A percentile compares a stretch with the other conserved stretches of the same genome.
phyloP scores from a whole-genome alignment of 1,140 invertebrate genomes.

The Lepidurus apus region DNA sequence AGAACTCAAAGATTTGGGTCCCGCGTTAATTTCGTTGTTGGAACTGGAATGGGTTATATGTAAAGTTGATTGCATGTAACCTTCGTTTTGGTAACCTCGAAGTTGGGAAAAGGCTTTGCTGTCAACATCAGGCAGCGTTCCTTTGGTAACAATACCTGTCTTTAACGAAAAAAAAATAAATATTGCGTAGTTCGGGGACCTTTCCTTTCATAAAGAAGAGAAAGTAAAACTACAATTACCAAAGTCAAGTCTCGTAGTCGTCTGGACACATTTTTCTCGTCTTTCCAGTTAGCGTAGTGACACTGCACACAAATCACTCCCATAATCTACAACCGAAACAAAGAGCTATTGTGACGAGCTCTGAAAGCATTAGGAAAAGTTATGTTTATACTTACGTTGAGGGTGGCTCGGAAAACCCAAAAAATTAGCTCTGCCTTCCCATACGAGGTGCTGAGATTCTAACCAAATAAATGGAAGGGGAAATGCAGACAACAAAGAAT shows the following conservation, averaged over 20 bases:
- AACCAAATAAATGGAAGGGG: constrained; percentile 37
- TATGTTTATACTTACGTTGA: constrained; percentile 44
- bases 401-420: constrained; percentile 48
- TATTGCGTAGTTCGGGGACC: neutral
- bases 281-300: constrained; percentile 52
- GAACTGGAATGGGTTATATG: constrained; percentile 25
- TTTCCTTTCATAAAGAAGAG: neutral
- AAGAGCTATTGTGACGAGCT: neutral
- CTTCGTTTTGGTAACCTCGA: constrained; percentile 29
- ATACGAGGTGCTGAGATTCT: constrained; percentile 56
- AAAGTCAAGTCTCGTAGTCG: constrained; percentile 45
- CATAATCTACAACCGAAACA: constrained; percentile 37
- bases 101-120: constrained; percentile 24
- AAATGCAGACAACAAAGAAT: constrained; percentile 24
- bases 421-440: constrained; percentile 56
- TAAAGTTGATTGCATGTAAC: constrained; percentile 25
- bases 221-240: constrained; percentile 39
- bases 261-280: constrained; percentile 47
- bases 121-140: constrained; percentile 25
- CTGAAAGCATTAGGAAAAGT: constrained; percentile 45
- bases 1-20: neutral
- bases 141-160: constrained; percentile 15
- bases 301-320: constrained; percentile 56
- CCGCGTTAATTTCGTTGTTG: neutral
- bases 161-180: constrained; percentile 28